Percentiles rank a stretch among this genome's conserved stretches.
These are phyloP conservation scores for Hypomecis atomaria DNA, from an alignment of 2,888 invertebrate species.

Conservation along the genomic window DNA sequence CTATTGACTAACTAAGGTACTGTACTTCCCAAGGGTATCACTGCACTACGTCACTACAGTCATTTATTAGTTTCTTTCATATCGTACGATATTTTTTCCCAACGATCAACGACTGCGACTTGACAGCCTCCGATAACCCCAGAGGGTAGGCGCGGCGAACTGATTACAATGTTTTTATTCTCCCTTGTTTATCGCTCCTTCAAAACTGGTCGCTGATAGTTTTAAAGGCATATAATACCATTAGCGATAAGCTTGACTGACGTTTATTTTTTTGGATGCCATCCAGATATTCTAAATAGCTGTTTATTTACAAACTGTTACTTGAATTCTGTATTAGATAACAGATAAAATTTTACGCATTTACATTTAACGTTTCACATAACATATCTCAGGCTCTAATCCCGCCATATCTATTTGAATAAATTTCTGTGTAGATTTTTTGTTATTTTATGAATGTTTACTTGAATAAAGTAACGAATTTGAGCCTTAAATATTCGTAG, in stretches of 20 bases:
- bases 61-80: slow-evolving; percentile 36
- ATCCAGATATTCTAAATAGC: slow-evolving; percentile 42
- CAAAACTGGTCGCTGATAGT: slow-evolving; percentile 54
- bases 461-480: slow-evolving; percentile 25
- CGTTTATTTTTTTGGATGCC: slow-evolving; percentile 46
- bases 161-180: slow-evolving; percentile 62
- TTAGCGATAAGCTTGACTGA: slow-evolving; percentile 55
- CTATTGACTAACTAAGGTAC: too few relatives aligned
- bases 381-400: slow-evolving; percentile 29
- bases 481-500: slow-evolving; percentile 26
- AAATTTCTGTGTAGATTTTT: slow-evolving; percentile 25
- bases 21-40: too few relatives aligned
- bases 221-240: slow-evolving; percentile 55
- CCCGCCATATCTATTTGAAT: slow-evolving; percentile 29
- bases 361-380: slow-evolving; percentile 27
- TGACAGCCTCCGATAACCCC: slow-evolving; percentile 54
- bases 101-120: slow-evolving; percentile 32
- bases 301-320: slow-evolving; percentile 44
- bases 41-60: slow-evolving; percentile 25
- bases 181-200: slow-evolving; percentile 49
- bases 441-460: slow-evolving; percentile 31
- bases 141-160: slow-evolving; percentile 48
- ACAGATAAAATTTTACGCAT: slow-evolving; percentile 32
- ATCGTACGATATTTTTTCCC: slow-evolving; percentile 39
- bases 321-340: slow-evolving; percentile 34